These are phyloP conservation scores for Girardinus metallicus DNA, from an alignment of 2,797 vertebrate genomes.

Conservation along the genomic window DNA sequence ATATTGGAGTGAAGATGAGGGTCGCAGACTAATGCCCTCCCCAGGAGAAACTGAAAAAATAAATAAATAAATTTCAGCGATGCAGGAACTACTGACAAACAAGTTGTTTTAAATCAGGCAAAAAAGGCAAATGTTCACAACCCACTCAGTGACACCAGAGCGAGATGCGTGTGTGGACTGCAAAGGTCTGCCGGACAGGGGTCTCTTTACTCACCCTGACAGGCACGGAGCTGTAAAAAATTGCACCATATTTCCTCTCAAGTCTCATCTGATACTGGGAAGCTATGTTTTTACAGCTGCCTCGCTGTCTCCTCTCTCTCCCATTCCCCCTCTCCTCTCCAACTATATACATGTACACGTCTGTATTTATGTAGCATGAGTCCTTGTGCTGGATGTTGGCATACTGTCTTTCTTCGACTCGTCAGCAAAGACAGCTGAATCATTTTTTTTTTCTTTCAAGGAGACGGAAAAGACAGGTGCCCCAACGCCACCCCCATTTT, in stretches of 20 bases:
- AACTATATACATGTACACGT: slow-evolving; percentile 10
- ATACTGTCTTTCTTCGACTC: slow-evolving; percentile 6
- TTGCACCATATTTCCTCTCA: slow-evolving; percentile 69
- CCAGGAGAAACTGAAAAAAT: not conserved
- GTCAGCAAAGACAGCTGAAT: not conserved
- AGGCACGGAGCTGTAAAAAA: slow-evolving; percentile 62
- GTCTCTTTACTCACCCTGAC: slow-evolving; percentile 66
- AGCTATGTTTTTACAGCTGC: slow-evolving; percentile 69
- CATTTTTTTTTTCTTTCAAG: slow-evolving; percentile 40
- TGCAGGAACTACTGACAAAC: slow-evolving; percentile 19
- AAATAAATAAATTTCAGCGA: not conserved
- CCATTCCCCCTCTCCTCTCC: slow-evolving; percentile 27
- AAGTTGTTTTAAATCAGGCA: slow-evolving; percentile 49
- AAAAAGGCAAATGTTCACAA: slow-evolving; percentile 51
- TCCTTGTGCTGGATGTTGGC: slow-evolving; percentile 14
- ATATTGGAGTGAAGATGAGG: slow-evolving; percentile 39
- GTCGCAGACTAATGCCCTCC: slow-evolving; percentile 39
- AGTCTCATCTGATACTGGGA: slow-evolving; percentile 65
- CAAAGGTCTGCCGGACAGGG: slow-evolving; percentile 58
- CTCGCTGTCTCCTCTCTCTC: slow-evolving; percentile 42
- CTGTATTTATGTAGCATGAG: not conserved
- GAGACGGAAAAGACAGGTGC: slow-evolving; percentile 29
- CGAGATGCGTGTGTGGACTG: slow-evolving; percentile 38
- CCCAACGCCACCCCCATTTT: not conserved
- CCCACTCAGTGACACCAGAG: slow-evolving; percentile 45